Evolutionary conservation across 2,797 vertebrate genomes (phyloP), one percentile per base, ranked within the genome.

Genomic region (Rhinichthys osculus): DNA sequence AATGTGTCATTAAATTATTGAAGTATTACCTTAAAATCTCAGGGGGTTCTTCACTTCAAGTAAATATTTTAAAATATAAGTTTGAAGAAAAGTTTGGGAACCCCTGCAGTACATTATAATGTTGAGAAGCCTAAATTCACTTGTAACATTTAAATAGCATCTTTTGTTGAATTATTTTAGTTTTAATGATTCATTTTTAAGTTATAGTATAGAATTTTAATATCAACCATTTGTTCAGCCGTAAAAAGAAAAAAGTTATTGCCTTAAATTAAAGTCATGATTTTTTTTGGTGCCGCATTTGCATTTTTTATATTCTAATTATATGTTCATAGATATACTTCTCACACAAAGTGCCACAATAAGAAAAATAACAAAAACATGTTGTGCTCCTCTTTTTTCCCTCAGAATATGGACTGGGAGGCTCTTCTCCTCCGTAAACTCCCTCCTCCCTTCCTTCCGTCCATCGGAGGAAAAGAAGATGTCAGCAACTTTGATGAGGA

Each of bases 401-500:
- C 44, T 35, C 66, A 98, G 97, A 94, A 91, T 2, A 89, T 97
- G 86, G 96, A 96, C 90, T 98, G 97, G 96, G 96, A 97, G 74
- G 94, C 93, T 0, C 88, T 98, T 87, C 92, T 97, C 82, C 95
- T 94, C 5, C 96, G 94, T 66, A 96, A 94, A 78, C 90, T 96
- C 40, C 95, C 96, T 0, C 97, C 97, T 14, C 97, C 97, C 5
- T 97, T 98, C 2, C 88, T 97, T 81, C 97, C 97, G 42, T 93
- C 92, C 19, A 94, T 98, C 1, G 91, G 93, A 0, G 88, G 93
- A 84, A 95, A 94, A 66, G 96, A 97, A 23, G 97, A 98, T 13
- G 94, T 98, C 91, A 97, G 97, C 89, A 98, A 98, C 92, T 98
- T 98, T 0, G 97, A 98, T 3, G 96, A 97, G 86, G 97, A 98